Conservation (phyloP, 2,888 invertebrate species). For the Blastobasis adustella region DNA sequence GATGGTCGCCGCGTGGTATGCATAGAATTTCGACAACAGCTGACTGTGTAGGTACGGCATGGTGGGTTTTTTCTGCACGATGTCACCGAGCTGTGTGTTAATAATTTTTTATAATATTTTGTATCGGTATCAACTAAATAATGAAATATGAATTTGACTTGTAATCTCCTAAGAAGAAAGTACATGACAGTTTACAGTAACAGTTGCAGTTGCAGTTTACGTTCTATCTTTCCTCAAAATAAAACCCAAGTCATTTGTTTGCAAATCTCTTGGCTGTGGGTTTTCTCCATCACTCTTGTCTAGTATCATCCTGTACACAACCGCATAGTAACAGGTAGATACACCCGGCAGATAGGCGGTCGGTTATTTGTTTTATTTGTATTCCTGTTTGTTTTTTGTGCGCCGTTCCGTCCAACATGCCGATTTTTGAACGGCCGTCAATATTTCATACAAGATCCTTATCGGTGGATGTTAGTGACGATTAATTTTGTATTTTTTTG, state of each 20-base stretch:
- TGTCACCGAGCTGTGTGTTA: too few relatives aligned
- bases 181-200: too few relatives aligned
- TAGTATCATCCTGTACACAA: not conserved
- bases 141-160: too few relatives aligned
- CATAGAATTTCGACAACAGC: slow-evolving; percentile 68
- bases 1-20: slow-evolving; percentile 61
- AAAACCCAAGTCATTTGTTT: too few relatives aligned
- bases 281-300: too few relatives aligned
- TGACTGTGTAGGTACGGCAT: slow-evolving; percentile 35
- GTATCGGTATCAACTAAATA: too few relatives aligned
- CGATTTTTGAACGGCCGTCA: slow-evolving; percentile 44
- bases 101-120: too few relatives aligned
- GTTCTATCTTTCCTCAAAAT: too few relatives aligned
- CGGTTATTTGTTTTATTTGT: slow-evolving; percentile 30
- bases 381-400: slow-evolving; percentile 32
- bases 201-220: too few relatives aligned
- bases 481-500: slow-evolving; percentile 33
- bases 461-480: slow-evolving; percentile 38
- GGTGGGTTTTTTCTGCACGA: too few relatives aligned
- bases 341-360: slow-evolving; percentile 32
- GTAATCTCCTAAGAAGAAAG: too few relatives aligned
- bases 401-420: slow-evolving; percentile 37
- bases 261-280: too few relatives aligned
- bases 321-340: slow-evolving; percentile 31
- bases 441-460: slow-evolving; percentile 47